phyloP scores from a whole-genome alignment of 2,888 invertebrate species.

The Yponomeuta plumbellus region DNA sequence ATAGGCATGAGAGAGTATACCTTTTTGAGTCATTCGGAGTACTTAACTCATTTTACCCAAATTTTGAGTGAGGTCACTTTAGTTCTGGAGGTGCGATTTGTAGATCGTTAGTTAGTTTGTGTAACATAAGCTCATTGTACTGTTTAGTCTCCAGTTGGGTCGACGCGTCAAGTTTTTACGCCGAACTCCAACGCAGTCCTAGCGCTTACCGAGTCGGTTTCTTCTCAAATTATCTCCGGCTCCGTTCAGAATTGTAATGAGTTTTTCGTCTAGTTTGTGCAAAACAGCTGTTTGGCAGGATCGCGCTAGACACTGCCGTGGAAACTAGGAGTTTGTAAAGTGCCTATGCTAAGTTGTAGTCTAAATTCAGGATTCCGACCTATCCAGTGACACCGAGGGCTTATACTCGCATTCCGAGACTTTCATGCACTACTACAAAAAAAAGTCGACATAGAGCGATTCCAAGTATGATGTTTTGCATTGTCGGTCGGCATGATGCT shows the following conservation, averaged over 20 bases:
- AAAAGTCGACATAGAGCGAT: too few relatives aligned
- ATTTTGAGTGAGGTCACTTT: too few relatives aligned
- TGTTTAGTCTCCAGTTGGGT: neutral
- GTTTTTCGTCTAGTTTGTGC: slow-evolving; percentile 3
- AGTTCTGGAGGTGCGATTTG: too few relatives aligned
- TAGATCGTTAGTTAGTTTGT: too few relatives aligned
- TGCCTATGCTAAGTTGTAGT: neutral
- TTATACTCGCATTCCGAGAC: too few relatives aligned
- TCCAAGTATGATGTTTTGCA: too few relatives aligned
- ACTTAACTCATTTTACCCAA: too few relatives aligned
- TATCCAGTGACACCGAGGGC: too few relatives aligned
- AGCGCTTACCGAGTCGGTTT: slow-evolving; percentile 2
- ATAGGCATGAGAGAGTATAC: too few relatives aligned
- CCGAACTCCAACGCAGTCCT: neutral
- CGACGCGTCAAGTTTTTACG: neutral
- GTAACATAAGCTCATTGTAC: slow-evolving; percentile 20
- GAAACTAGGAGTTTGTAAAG: neutral
- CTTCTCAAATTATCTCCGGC: neutral
- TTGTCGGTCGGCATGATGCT: too few relatives aligned
- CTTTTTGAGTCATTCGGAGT: too few relatives aligned
- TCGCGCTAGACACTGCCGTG: neutral
- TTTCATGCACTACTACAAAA: too few relatives aligned
- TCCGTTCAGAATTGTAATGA: neutral
- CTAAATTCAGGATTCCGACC: neutral
- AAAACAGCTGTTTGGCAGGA: neutral